Evolutionary conservation across 1,140 invertebrate genomes (phyloP), one percentile per base, ranked within the genome.

Genomic region (Euura lappo): DNA sequence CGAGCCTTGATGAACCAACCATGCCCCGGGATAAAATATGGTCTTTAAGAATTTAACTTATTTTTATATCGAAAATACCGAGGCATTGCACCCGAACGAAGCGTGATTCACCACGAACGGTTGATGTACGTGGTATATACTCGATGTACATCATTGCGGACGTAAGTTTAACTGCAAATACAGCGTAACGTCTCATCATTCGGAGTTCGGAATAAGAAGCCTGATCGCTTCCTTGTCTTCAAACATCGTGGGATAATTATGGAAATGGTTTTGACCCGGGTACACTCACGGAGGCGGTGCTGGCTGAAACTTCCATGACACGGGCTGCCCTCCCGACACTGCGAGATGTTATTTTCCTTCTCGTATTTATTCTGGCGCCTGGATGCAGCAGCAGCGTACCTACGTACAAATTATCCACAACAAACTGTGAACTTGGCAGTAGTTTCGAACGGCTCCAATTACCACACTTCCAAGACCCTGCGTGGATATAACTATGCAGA

Each of bases 211-310:
- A 60, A 28, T 8, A 60, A 60, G 51, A 60, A 60, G 6, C 51
- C 13, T 60, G 51, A 60, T 60, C 72, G 70, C 76, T 75, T 77
- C 76, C 76, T 74, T 71, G 74, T 72, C 71, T 77, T 70, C 73
- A 73, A 73, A 71, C 73, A 72, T 80, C 80, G 81, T 81, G 80
- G 80, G 79, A 81, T 83, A 83, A 83, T 83, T 83, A 83, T 83
- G 81, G 80, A 83, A 83, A 83, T 83, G 78, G 79, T 81, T 83
- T 81, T 82, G 79, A 83, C 81, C 81, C 79, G 80, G 51, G 28
- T n/a, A 60, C 51, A 60, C 28, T 28, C 81, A 82, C 68, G 80
- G 78, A 72, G 80, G 76, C 79, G 81, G 28, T 81, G 79, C 68
- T 75, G 43, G 8, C 13, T n/a, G 5, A 6, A 60, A 6, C 7